Base-by-base conservation (phyloP, 2,113 vertebrate genomes). In the Nerophis lumbriciformis region DNA sequence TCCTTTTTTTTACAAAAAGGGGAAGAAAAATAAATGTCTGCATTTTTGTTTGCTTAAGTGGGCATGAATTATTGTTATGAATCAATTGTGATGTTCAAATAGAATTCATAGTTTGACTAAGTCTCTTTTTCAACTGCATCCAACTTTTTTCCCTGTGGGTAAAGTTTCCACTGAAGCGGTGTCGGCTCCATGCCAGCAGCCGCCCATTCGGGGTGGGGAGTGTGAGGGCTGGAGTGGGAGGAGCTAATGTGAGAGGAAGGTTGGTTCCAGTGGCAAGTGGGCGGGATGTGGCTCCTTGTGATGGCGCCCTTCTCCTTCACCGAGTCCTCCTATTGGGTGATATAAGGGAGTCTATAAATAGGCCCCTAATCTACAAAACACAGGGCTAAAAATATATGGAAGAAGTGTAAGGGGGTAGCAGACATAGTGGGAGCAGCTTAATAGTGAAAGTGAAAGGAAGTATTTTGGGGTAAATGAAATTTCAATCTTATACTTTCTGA, bases 301-400 rank as follows among this genome's bases (percentile, higher is more conserved):
- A 84, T 56, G 57, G 67, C 63, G 71, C 60, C 72, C 61, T 66
- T 79, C 71, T 76, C 63, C 69, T 8, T 12, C 63, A 71, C 64
- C 61, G 75, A 63, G 71, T 37, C 63, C 59, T 79, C 80, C 74
- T 67, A 86, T 84, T 83, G 81, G 85, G 71, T 70, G 53, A 65
- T 72, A 78, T 75, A 49, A 71, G 68, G 68, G 56, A 59, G 56
- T 66, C 85, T 84, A 85, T 80, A 83, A 87, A 86, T 86, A 88
- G 87, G 47, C 53, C 68, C 59, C 67, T 83, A 80, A 88, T 88
- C 73, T 84, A 75, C 9, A 45, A 83, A 72, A 75, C 66, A 69
- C 63, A 83, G 64, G 7, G 70, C 83, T 87, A 82, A 83, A 87
- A 87, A 88, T 85, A 87, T 76, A 74, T 77, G 42, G 37, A 35